phyloP scores from a whole-genome alignment of 2,888 invertebrate genomes.

The Ellobium chinense region DNA sequence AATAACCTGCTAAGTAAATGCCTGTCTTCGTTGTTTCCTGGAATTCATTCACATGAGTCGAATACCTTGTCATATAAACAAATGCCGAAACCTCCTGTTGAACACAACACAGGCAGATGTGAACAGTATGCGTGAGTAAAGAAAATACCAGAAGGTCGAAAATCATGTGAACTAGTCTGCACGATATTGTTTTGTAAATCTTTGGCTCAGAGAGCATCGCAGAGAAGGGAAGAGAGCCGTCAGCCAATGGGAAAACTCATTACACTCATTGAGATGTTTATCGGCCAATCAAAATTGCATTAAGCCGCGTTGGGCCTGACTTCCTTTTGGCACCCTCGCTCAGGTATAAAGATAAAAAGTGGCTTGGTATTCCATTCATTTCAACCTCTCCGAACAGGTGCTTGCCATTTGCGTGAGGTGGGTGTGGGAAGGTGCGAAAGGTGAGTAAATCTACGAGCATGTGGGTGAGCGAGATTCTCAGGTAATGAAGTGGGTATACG shows the following conservation, averaged over 20 bases:
- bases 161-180: too few relatives aligned
- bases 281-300: constrained; percentile 27
- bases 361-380: constrained; percentile 2
- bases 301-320: constrained; percentile 2
- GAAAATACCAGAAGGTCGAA: background rate
- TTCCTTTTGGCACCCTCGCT: background rate
- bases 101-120: too few relatives aligned
- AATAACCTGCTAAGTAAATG: too few relatives aligned
- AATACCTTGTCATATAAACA: too few relatives aligned
- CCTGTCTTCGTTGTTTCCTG: too few relatives aligned
- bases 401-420: background rate
- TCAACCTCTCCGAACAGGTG: background rate
- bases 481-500: background rate
- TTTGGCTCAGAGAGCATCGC: too few relatives aligned
- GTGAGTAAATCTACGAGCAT: background rate
- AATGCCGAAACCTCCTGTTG: too few relatives aligned
- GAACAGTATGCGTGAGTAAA: too few relatives aligned
- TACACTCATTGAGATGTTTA: constrained; percentile 27
- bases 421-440: background rate
- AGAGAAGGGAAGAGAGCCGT: too few relatives aligned
- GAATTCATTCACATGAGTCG: too few relatives aligned
- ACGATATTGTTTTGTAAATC: too few relatives aligned
- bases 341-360: background rate
- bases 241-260: constrained; percentile 26
- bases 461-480: background rate